These are phyloP conservation scores for Gymnocheta viridis DNA, from an alignment of 2,888 invertebrate genomes.

Conservation along the genomic window DNA sequence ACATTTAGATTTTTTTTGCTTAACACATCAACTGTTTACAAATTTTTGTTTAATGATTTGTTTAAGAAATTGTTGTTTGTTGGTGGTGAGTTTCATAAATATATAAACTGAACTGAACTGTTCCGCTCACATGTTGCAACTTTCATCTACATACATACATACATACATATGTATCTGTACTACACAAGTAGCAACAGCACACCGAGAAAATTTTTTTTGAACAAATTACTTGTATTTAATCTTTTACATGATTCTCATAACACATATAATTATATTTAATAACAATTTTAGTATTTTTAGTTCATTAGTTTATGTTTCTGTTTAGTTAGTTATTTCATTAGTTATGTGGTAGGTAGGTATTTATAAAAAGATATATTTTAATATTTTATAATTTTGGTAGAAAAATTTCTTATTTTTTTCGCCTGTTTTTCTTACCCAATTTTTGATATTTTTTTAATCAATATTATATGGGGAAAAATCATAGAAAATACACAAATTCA, in stretches of 20 bases:
- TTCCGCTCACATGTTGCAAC: not conserved
- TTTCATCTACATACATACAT: too few relatives aligned
- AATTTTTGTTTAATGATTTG: constrained; percentile 29
- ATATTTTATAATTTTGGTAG: constrained; percentile 22
- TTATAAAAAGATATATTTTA: constrained; percentile 32
- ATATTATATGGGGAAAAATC: not conserved
- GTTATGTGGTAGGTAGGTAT: too few relatives aligned
- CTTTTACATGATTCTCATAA: not conserved
- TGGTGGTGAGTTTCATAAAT: constrained; percentile 25
- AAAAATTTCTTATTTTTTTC: not conserved
- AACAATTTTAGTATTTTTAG: constrained; percentile 22
- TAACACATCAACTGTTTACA: constrained; percentile 37
- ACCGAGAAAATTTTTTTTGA: not conserved
- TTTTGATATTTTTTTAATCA: not conserved
- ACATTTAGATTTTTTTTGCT: not conserved
- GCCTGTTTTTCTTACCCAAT: not conserved
- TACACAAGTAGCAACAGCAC: not conserved
- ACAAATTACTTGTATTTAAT: not conserved
- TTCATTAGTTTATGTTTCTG: not conserved
- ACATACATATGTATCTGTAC: too few relatives aligned
- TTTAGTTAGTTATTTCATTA: constrained; percentile 10
- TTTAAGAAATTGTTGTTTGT: constrained; percentile 21
- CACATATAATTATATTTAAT: constrained; percentile 10
- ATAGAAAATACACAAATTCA: not conserved
- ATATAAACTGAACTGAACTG: constrained; percentile 20